These are phyloP conservation scores for Esperia sulphurella DNA, from an alignment of 2,888 invertebrate species.

Conservation along the genomic window DNA sequence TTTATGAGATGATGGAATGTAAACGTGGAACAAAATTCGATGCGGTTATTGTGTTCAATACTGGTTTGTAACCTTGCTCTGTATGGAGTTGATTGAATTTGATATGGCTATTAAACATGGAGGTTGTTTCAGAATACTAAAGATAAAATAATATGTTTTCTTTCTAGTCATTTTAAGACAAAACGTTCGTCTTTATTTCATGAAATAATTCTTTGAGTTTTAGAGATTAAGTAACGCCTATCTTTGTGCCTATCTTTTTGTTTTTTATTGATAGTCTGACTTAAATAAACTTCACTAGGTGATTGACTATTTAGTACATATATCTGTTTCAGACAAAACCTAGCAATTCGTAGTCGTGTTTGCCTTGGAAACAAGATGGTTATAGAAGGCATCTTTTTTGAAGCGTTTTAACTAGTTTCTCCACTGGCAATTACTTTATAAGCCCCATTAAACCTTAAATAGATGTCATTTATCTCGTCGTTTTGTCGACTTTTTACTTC, in stretches of 20 bases:
- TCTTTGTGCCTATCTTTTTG: too few relatives aligned
- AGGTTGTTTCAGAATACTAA: neutral
- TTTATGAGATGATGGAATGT: constrained; percentile 25
- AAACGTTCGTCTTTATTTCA: too few relatives aligned
- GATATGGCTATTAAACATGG: neutral
- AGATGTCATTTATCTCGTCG: constrained; percentile 48
- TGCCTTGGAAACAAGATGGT: constrained; percentile 7
- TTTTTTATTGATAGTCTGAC: too few relatives aligned
- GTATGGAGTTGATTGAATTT: neutral
- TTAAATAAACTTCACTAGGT: neutral
- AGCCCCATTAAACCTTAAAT: constrained; percentile 50
- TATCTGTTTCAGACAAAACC: constrained; percentile 4
- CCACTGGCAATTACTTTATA: constrained; percentile 37
- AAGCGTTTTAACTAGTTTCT: constrained; percentile 14
- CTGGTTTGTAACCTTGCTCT: constrained; percentile 6
- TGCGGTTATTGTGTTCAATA: constrained; percentile 29
- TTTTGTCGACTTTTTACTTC: constrained; percentile 47
- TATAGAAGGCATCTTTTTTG: constrained; percentile 8
- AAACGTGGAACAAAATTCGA: constrained; percentile 40
- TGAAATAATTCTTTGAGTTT: too few relatives aligned
- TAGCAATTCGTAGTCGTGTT: constrained; percentile 3
- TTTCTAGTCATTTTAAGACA: too few relatives aligned
- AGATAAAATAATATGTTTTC: neutral
- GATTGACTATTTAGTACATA: neutral
- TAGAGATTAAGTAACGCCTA: too few relatives aligned